Conservation (phyloP, 2,113 vertebrate species). For the Actenoides hombroni region DNA sequence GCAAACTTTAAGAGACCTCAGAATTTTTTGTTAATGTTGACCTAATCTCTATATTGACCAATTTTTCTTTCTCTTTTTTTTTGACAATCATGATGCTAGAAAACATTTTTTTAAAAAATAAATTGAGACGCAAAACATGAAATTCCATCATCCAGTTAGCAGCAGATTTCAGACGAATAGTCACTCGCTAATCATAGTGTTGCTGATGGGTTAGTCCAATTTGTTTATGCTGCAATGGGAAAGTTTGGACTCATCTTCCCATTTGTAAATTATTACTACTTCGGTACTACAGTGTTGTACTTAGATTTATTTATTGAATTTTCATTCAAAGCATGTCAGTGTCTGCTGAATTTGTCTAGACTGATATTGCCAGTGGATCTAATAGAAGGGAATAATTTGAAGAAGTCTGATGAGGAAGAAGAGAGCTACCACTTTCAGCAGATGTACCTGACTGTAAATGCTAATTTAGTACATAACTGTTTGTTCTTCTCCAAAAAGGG, state of each 20-base stretch:
- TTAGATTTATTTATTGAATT: not conserved
- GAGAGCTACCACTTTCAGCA: not conserved
- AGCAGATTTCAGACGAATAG: not conserved
- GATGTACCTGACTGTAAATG: not conserved
- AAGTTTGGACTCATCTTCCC: not conserved
- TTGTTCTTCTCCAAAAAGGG: not conserved
- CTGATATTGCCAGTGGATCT: not conserved
- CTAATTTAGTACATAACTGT: not conserved
- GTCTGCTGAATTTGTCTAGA: not conserved
- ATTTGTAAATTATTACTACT: not conserved
- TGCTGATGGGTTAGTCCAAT: not conserved
- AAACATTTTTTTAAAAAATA: not conserved
- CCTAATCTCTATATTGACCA: not conserved
- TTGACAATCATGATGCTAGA: not conserved
- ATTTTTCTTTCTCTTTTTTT: not conserved
- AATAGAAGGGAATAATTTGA: not conserved
- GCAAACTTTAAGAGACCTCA: not conserved
- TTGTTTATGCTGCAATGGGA: not conserved
- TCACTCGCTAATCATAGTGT: not conserved
- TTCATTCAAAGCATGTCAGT: not conserved
- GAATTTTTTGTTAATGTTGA: not conserved
- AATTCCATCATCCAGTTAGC: not conserved
- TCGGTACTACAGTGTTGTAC: not conserved
- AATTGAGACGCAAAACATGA: not conserved
- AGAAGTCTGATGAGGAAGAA: not conserved